Base-by-base conservation (phyloP, 2,797 vertebrate genomes). In the Microctenopoma stevenorrisi region DNA sequence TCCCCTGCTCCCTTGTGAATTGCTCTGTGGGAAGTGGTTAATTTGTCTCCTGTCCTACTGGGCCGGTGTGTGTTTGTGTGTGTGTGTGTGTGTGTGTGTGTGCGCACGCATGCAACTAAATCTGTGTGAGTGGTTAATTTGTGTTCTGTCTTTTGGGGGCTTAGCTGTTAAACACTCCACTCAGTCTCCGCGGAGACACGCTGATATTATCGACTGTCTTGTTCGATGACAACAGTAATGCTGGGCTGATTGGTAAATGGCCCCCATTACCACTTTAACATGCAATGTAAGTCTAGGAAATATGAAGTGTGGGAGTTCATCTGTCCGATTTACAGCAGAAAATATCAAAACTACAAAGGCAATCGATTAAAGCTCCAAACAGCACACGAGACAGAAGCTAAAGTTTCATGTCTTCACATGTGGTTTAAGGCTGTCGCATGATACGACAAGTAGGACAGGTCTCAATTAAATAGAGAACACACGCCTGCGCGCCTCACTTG, bases 1-100 rank as follows among this genome's bases (percentile, higher is more conserved):
- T 89, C 85, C 84, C 72, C 69, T 54, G 67, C 74, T 86, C 85
- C 76, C 84, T 73, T 70, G 88, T 81, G 88, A 90, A 86, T 85
- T 66, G 80, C 85, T 80, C 83, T 81, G 79, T 83, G 82, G 84
- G 90, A 91, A 91, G 86, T 89, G 89, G 90, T 90, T 91, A 89
- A 91, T 91, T 90, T 91, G 89, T 91, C 83, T 90, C 84, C 85
- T 90, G 81, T 88, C 86, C 46, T 44, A 56, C 50, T 30, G 58
- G 28, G 37, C 2, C 1, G 37, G 9, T 5, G 30, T 33, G 30
- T 33, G 3, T 4, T 4, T 33, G 30, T 33, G 30, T 33, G 28
- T 30, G 28, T 30, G 28, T 30, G 28, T 3, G 28, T 30, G 28
- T 4, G 28, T 30, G 28, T 30, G 28, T 30, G 28, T 30, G 28